Base-by-base conservation (phyloP, 2,888 invertebrate genomes). In the Cheilosia pagana region DNA sequence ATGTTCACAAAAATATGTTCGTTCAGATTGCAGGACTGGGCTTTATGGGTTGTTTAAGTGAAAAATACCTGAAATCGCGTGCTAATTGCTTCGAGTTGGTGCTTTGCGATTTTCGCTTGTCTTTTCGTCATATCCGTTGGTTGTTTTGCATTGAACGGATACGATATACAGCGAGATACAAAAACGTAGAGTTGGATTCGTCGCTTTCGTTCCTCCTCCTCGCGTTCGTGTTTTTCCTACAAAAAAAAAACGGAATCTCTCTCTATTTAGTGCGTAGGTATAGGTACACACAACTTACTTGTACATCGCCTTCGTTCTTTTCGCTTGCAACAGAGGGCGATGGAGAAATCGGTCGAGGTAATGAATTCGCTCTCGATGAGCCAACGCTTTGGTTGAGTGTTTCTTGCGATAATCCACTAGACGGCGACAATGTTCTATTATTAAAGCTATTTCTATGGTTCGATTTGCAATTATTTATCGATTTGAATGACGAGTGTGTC, bases 71-170 rank as follows among this genome's bases (percentile, higher is more conserved):
- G 97, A 94, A 99, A 99, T 92, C 98, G 94, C 88, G 96, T 96
- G 91, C 96, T 96, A 89, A 98, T 97, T 50, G 97, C 96, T 92
- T 98, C 98, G 87, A 99, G 93, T 92, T 99, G 99, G 91, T 98
- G 97, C 91, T 98, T 98, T 72, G 97, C 98, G 68, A 99, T 96
- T 94, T 99, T 99, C 72, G 97, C 96, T 91, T 98, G 98, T 86
- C 99, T 93, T 89, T 97, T 94, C 2, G 98, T 98, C 98, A 99
- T 98, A 92, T 99, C 99, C 7, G 98, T 98, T 0, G 98, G 98
- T 91, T 99, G 99, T 92, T 99, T 99, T 12, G 99, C 98, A 93
- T 99, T 99, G 93, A 99, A 99, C 7, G 99, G 99, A 93, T 99
- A 99, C 7, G 99, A 98, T 90, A 99, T 95, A 92, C 99, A 98